phyloP scores from a whole-genome alignment of 1,140 invertebrate genomes.

The Drosophila gunungcola region DNA sequence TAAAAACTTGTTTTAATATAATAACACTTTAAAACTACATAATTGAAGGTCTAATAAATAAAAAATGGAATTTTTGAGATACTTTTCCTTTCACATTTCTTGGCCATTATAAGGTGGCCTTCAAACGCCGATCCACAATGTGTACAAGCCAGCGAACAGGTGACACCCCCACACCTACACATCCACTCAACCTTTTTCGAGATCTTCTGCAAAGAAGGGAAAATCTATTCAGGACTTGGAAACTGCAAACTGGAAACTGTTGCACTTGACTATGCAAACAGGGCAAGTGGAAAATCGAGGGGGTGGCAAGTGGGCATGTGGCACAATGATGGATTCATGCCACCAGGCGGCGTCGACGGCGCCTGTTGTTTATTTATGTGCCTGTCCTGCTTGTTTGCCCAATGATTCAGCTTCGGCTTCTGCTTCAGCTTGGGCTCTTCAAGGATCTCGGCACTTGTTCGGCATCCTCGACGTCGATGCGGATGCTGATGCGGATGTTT shows the following conservation, averaged over 20 bases:
- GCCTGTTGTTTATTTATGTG: conserved; percentile 75
- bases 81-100: conserved; percentile 1
- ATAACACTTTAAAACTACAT: too few species aligned
- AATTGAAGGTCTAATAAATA: too few species aligned
- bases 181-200: conserved; percentile 5
- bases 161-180: conserved; percentile 2
- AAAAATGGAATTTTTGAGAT: too few species aligned
- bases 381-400: conserved; percentile 60
- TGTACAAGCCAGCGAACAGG: neutral
- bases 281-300: conserved; percentile 29
- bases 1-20: too few species aligned
- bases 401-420: conserved; percentile 61
- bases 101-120: neutral
- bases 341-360: conserved; percentile 30
- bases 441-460: conserved; percentile 50
- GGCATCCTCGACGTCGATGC: conserved; percentile 21
- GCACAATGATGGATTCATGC: conserved; percentile 44
- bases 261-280: conserved; percentile 81
- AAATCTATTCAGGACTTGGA: conserved; percentile 16
- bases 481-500: conserved; percentile 57
- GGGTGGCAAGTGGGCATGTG: neutral
- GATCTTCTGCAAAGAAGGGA: conserved; percentile 17
- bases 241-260: conserved; percentile 20
- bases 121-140: neutral
- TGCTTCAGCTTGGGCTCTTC: conserved; percentile 41